phyloP scores from a whole-genome alignment of 1,140 invertebrate genomes.

The Eciton burchellii region DNA sequence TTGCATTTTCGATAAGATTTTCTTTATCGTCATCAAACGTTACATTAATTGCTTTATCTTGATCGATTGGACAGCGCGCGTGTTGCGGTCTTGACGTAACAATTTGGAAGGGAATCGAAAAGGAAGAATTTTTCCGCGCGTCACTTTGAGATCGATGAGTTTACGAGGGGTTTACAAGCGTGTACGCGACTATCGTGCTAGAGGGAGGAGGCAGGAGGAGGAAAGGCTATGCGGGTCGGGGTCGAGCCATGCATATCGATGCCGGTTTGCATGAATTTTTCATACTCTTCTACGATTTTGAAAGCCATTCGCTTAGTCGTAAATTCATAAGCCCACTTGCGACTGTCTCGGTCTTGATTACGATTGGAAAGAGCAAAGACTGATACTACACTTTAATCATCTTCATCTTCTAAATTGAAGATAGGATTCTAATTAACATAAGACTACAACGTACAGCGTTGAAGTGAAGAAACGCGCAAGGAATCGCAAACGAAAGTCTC shows the following conservation, averaged over 20 bases:
- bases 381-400: neutral
- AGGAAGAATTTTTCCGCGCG: neutral
- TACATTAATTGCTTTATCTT: no score
- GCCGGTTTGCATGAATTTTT: conserved; percentile 78
- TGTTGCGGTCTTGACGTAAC: neutral
- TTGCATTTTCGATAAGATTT: no score
- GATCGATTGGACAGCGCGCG: neutral
- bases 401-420: neutral
- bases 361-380: neutral
- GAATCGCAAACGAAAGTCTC: no score
- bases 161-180: conserved; percentile 48
- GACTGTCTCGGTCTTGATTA: neutral
- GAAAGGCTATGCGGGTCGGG: conserved; percentile 79
- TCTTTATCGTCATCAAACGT: no score
- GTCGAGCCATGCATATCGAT: conserved; percentile 81
- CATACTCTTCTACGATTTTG: conserved; percentile 74
- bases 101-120: neutral
- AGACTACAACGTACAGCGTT: neutral
- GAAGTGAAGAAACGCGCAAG: no score
- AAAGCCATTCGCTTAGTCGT: conserved; percentile 59
- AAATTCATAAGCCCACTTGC: conserved; percentile 62
- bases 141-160: conserved; percentile 44
- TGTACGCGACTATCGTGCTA: conserved; percentile 54
- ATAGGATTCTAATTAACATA: neutral
- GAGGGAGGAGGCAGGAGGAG: conserved; percentile 49